Evolutionary conservation across 2,888 invertebrate genomes (phyloP), one percentile per base, ranked within the genome.

Genomic region (Proisotoma minuta): DNA sequence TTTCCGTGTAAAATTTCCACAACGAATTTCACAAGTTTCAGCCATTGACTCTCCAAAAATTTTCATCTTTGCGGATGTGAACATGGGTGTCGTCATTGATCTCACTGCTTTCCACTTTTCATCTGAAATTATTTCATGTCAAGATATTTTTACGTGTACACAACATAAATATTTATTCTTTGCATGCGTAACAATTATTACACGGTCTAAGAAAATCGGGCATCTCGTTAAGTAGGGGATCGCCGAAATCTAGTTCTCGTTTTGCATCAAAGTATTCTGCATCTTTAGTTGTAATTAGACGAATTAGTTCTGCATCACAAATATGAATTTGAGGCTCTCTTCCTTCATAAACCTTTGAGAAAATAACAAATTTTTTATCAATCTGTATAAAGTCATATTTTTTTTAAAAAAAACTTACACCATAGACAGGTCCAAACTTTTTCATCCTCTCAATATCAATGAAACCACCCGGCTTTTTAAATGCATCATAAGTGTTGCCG

Each of bases 361-460:
- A 24, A 24, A 49, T 20, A 10, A 20, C 56, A 20, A 3, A 40
- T 23, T 10, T 20, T 40, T 40, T 40, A 56, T n/a, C 29, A 40
- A 26, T 53, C n/a, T 10, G 24, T 27, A n/a, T 29, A 27, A n/a
- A 4, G 26, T 18, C 20, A 18, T 47, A 18, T 10, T 5, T 47
- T 47, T 10, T 47, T 47, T n/a, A 18, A n/a, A n/a, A 47, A 18
- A 47, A 18, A 52, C 63, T 58, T 65, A 73, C 71, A 50, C 71
- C 73, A 58, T 58, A 73, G 23, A 71, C 53, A n/a, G 59, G 47
- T 1, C 73, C 73, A 49, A 66, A 62, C 53, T 60, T 47, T 20
- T 71, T 56, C 50, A 66, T 66, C 54, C 65, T 54, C 57, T 63
- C 47, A 20, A 68, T 63, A 50, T 73, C 73, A 4, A 61, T 54